Evolutionary conservation across 2,113 vertebrate genomes (phyloP).

Genomic region (Lagopus muta): DNA sequence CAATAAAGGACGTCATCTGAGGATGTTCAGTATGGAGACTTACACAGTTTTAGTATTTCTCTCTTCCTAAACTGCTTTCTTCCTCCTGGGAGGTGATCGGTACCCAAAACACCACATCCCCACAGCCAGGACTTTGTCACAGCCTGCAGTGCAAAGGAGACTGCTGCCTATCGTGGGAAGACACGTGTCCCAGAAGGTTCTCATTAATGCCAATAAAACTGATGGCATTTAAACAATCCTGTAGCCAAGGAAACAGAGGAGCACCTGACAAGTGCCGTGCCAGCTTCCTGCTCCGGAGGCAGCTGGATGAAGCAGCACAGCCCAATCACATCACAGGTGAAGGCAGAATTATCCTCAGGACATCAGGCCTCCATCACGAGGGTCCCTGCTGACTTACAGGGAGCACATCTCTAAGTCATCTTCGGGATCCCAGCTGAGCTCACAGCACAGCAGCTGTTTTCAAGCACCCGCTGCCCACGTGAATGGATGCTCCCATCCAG

Average conservation of each 20-base stretch:
- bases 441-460: background rate
- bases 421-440: rapidly evolving
- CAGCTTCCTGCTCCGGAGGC: background rate
- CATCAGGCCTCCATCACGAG: background rate
- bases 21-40: background rate
- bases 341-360: background rate
- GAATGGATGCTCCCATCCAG: background rate
- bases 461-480: background rate
- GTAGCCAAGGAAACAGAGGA: constrained; percentile 40
- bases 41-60: background rate
- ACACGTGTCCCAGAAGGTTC: background rate
- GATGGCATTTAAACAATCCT: background rate
- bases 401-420: background rate
- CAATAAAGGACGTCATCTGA: background rate
- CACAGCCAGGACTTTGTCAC: background rate
- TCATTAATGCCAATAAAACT: constrained; percentile 32
- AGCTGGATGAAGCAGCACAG: rapidly evolving
- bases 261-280: background rate
- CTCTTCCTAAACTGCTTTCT: background rate
- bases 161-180: background rate
- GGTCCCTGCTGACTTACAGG: background rate
- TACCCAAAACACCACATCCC: background rate
- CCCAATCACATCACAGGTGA: background rate
- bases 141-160: background rate
- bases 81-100: background rate